Evolutionary conservation across 2,113 vertebrate genomes (phyloP).

Genomic region (Phalacrocorax aristotelis): DNA sequence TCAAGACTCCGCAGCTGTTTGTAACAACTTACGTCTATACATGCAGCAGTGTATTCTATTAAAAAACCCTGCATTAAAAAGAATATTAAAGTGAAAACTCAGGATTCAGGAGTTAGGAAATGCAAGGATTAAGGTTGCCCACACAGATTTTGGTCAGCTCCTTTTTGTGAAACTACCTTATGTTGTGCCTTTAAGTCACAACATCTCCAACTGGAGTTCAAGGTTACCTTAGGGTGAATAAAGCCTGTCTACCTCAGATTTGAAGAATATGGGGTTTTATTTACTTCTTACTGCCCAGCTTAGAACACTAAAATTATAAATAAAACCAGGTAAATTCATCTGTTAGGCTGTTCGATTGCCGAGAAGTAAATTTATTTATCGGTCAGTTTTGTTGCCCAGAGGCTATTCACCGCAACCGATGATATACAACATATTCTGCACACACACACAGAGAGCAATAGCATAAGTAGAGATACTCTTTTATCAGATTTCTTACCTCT

Average conservation of each 20-base stretch:
- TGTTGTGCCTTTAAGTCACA: background rate
- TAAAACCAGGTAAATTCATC: background rate
- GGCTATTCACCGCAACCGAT: background rate
- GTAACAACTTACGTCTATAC: background rate
- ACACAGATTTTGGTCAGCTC: background rate
- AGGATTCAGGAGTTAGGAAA: background rate
- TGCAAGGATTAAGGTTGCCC: background rate
- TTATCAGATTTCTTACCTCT: conserved; percentile 37
- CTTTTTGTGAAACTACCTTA: background rate
- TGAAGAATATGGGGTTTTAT: background rate
- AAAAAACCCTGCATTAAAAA: background rate
- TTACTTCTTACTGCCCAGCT: background rate
- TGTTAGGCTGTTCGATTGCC: background rate
- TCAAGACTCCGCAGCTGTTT: background rate
- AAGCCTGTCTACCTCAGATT: background rate
- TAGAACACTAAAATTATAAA: background rate
- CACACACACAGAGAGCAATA: accelerated
- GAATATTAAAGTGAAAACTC: background rate
- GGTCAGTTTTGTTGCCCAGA: background rate
- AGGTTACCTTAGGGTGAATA: background rate
- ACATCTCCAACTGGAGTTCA: background rate
- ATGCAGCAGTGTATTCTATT: background rate
- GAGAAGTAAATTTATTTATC: background rate
- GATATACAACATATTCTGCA: background rate
- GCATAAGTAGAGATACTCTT: background rate